These are phyloP conservation scores for Ceyx margarethae DNA, from an alignment of 2,113 vertebrate species.

Conservation along the genomic window DNA sequence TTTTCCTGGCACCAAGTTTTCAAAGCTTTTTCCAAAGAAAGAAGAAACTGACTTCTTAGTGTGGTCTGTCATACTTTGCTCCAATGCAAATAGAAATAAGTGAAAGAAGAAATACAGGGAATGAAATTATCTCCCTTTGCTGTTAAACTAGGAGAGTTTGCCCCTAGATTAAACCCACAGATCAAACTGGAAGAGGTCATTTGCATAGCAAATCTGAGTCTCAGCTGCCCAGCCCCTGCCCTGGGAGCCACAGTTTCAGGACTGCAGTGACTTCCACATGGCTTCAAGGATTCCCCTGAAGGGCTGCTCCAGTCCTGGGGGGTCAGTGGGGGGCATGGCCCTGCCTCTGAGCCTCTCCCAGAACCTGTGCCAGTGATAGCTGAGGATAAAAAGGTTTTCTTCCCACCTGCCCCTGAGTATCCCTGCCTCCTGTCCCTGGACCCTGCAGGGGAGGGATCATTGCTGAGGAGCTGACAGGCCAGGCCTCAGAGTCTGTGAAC, in stretches of 20 bases:
- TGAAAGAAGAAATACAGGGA: neutral
- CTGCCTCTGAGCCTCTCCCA: fast-evolving
- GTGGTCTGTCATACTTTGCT: neutral
- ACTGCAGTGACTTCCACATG: fast-evolving
- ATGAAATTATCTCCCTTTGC: neutral
- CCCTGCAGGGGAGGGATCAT: neutral
- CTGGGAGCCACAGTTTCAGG: neutral
- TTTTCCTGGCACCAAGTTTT: neutral
- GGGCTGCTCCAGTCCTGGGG: fast-evolving
- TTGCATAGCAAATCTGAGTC: neutral
- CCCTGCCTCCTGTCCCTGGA: neutral
- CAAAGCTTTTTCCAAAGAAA: neutral
- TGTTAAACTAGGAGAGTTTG: neutral
- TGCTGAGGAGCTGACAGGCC: neutral
- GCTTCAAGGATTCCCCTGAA: neutral
- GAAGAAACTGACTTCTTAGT: neutral
- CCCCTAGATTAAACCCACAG: neutral
- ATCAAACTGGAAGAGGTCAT: neutral
- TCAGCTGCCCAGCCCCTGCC: neutral
- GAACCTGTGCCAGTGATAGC: neutral
- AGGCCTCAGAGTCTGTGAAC: neutral
- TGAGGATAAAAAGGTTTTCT: fast-evolving
- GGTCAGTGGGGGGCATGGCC: neutral
- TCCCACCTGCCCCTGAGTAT: neutral
- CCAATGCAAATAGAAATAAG: neutral